Evolutionary conservation across 1,140 invertebrate genomes (phyloP), one percentile per base, ranked within the genome.

Genomic region (Ganaspis sp.): DNA sequence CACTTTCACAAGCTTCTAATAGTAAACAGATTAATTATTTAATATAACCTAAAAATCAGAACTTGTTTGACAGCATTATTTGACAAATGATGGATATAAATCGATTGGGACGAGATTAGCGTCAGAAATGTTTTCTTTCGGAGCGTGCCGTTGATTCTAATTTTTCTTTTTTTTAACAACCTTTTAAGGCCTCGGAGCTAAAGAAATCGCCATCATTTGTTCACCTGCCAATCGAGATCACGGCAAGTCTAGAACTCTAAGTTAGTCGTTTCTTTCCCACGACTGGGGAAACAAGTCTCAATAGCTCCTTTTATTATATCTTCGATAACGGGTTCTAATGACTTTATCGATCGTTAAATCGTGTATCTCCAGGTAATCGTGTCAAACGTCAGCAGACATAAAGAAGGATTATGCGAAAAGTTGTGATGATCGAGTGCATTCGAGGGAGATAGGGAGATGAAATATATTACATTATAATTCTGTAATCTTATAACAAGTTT

Each of bases 311-410:
- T 64, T 64, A 64, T 64, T 64, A 64, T 64, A 64, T 29, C 58
- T 64, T 29, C 58, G 21, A 64, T 64, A 64, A 64, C 58, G 58
- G 58, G 11, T 64, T 64, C 23, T 64, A 64, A 64, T 64, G 58
- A 64, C 58, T 64, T 64, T 64, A 64, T 64, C 58, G 58, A 64
- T 64, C 58, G 58, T 64, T 64, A 64, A 64, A 64, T 64, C 58
- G 58, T 64, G 58, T 64, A 64, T 64, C 23, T 26, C 11, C 2
- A 8, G 58, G 58, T 29, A 64, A 64, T 64, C 58, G 58, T 29
- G 58, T 64, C 58, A 64, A 26, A 21, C 58, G 58, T 64, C 58
- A 64, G 21, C 23, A n/a, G 58, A 34, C n/a, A 29, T 64, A 64
- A 26, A 64, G 58, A 64, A 64, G 58, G 58, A 29, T n/a, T 64